Evolutionary conservation across 1,140 invertebrate species (phyloP).

Genomic region (Drosophila melanica): DNA sequence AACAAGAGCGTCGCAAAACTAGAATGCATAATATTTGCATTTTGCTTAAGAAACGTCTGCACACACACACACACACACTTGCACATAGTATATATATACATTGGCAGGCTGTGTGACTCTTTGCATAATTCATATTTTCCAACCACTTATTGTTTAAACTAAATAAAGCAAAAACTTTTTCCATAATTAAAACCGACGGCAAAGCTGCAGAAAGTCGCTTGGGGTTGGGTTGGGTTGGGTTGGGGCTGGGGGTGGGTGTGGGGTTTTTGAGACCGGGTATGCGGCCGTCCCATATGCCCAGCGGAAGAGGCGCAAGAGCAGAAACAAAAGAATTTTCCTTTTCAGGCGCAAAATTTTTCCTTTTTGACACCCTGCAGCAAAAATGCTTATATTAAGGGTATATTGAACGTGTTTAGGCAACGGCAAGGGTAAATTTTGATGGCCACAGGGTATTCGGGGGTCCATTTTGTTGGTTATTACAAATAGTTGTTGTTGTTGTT

Average conservation of each 20-base stretch:
- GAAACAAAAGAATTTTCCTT: slow-evolving; percentile 65
- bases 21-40: slow-evolving; percentile 64
- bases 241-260: neutral
- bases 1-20: slow-evolving; percentile 37
- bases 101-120: slow-evolving; percentile 43
- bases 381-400: neutral
- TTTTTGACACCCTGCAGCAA: slow-evolving; percentile 25
- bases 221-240: neutral
- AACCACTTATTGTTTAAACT: slow-evolving; percentile 79
- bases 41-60: slow-evolving; percentile 59
- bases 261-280: neutral
- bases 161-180: slow-evolving; percentile 80
- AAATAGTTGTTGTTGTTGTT: neutral
- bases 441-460: slow-evolving; percentile 7
- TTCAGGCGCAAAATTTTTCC: slow-evolving; percentile 48
- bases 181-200: slow-evolving; percentile 75
- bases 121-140: slow-evolving; percentile 78
- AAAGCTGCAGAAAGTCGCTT: slow-evolving; percentile 21
- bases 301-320: slow-evolving; percentile 50
- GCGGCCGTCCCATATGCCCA: slow-evolving; percentile 1
- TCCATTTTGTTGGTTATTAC: neutral
- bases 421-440: too few species aligned
- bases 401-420: neutral
- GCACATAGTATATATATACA: slow-evolving; percentile 20
- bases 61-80: slow-evolving; percentile 29